Base-by-base conservation (phyloP, 2,113 vertebrate species). In the Salvelinus alpinus region DNA sequence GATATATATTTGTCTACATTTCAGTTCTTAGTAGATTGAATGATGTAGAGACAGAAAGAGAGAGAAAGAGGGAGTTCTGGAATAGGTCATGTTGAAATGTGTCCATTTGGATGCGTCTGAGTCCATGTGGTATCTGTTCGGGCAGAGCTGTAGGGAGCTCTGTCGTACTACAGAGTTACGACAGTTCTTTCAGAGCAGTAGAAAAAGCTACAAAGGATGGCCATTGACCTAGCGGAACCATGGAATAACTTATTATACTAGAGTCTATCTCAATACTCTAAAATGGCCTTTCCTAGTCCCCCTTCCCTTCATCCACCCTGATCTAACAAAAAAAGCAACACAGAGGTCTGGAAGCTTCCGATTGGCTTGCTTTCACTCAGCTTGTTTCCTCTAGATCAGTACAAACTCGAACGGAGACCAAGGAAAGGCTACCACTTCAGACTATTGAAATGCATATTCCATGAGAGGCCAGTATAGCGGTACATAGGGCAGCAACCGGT, bases 1-100 rank as follows among this genome's bases (percentile, higher is more conserved):
- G 51, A 76, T 27, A 92, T 90, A 92, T 88, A 88, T 83, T 87
- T 82, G 72, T 85, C 80, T 87, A 91, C 88, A 89, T 77, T 85
- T 88, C 86, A 89, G 83, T 81, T 82, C 82, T 74, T 82, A 66
- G 78, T 44, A 66, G 78, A 85, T 64, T 76, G 72, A 76, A 79
- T 70, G 47, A 34, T 82, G 82, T 71, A 71, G 83, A 80, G 27
- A 74, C 51, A 34, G 65, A 13, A 4, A 27, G 34, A 9, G 72
- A 71, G 54, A 51, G 73, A 20, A 27, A 71, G 12, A n/a, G 76
- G 60, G 64, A 25, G 27, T 47, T 18, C 27, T 47, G 31, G 74
- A 68, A 1, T 57, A 77, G 22, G 72, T 66, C 57, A 31, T 80
- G 51, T 75, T 1, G 29, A 51, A 65, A 66, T 34, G 38, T 54